phyloP scores from a whole-genome alignment of 1,140 invertebrate species.

The Drosophila pseudoobscura region DNA sequence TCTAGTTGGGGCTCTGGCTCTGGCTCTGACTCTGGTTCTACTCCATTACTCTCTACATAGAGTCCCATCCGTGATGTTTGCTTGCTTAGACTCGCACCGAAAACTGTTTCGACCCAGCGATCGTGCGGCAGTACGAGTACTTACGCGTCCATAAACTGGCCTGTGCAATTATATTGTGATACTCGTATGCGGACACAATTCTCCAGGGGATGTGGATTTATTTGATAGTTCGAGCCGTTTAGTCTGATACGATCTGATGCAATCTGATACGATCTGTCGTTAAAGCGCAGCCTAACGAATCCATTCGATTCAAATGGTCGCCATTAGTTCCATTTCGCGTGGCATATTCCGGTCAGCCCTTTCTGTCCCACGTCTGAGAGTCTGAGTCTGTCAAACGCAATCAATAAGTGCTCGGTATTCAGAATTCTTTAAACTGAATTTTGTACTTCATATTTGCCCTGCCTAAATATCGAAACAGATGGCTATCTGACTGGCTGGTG shows the following conservation, averaged over 20 bases:
- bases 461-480: conserved; percentile 44
- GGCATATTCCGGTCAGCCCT: conserved; percentile 12
- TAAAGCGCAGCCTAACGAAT: background rate
- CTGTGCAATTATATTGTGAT: conserved; percentile 1
- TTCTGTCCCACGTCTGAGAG: background rate
- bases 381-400: background rate
- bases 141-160: background rate
- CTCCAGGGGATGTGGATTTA: background rate
- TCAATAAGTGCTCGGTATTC: background rate
- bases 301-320: background rate
- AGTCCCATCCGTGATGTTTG: conserved; percentile 12
- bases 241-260: no score
- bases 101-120: conserved; percentile 31
- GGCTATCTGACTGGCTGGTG: background rate
- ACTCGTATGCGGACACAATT: no score
- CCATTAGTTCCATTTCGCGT: conserved; percentile 30
- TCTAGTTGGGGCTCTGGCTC: background rate
- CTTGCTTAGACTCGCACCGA: conserved; percentile 20
- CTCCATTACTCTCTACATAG: background rate
- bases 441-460: conserved; percentile 11
- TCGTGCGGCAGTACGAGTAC: conserved; percentile 9
- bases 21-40: background rate
- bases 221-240: conserved; percentile 5
- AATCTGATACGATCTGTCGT: no score
- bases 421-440: background rate